Base-by-base conservation (phyloP, 2,888 invertebrate species). In the Periphyllus acericola region DNA sequence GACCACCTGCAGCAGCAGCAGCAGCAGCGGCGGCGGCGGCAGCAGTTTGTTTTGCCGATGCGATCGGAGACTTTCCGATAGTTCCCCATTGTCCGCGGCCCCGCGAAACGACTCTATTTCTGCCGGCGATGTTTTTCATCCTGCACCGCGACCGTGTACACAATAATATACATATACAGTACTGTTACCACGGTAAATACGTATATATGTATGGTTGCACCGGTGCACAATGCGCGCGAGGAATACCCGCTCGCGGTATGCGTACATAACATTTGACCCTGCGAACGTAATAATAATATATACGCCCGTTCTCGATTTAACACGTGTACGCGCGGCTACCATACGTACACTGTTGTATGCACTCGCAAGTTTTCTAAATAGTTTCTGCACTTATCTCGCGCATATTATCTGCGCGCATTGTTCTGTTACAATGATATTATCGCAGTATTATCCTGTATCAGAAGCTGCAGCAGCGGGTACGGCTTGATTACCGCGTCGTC, bases 71-170 rank as follows among this genome's bases (percentile, higher is more conserved):
- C 60, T 60, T 60, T 60, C 3, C 60, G 60, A 60, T 60, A 60
- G 60, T 60, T 8, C 9, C 11, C 36, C 72, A 81, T 81, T 81
- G 81, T 81, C 46, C 81, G 32, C 34, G 66, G 19, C 32, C 36
- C 32, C 40, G 81, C 34, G 68, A 71, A 71, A 81, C 81, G 81
- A 71, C 81, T 81, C 81, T 81, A 81, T 71, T 71, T 81, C 68
- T 68, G 40, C 40, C 80, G 40, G 80, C 66, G n/a, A 14, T 3
- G n/a, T 34, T 60, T 60, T 25, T 60, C 1, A 9, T n/a, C 9
- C 66, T 3, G 25, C 68, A 68, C n/a, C 68, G 6, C 14, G 9
- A 3, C 3, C 9, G n/a, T 6, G 21, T 52, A n/a, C 8, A n/a
- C 9, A n/a, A 68, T 68, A 68, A 60, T 68, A 68, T 68, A 68